Base-by-base conservation (phyloP, 2,797 vertebrate species). In the Synanceia verrucosa region DNA sequence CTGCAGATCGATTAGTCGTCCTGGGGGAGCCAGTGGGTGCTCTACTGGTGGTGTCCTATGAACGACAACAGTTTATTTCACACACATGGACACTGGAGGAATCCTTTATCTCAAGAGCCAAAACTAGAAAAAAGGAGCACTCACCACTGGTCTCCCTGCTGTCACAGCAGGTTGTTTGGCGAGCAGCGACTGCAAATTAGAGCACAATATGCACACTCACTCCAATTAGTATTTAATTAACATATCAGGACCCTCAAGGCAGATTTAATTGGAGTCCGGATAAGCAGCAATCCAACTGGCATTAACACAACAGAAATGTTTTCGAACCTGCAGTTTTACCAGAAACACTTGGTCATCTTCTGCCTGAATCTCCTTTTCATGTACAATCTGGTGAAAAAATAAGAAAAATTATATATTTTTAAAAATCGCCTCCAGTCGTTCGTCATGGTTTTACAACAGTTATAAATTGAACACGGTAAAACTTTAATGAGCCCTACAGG, bases 301-400 rank as follows among this genome's bases (percentile, higher is more conserved):
- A 64, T 36, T 4, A 50, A 66, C 3, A 53, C 18, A 61, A 36
- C 13, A 19, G 10, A 71, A 53, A 78, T 13, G n/a, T 71, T 82
- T 72, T 26, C 83, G 24, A 93, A 99, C 97, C 97, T 99, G 98
- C 80, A 97, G 94, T 91, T 99, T 99, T 86, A 97, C 95, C 79
- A 99, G 96, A 92, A 99, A 99, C 65, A 99, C 96, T 91, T 99
- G 98, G 86, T 99, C 98, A 79, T 99, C 98, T 93, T 99, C 98
- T 71, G 98, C 97, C 83, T 98, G 94, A 56, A 99, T 96, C 91
- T 99, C 98, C 88, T 99, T 99, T 91, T 99, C 98, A 41, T 99
- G 97, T 59, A 99, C 98, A 94, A 99, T 97, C 98, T 99, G 90
- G 44, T 91, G 93, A 70, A 29, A 61, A n/a, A 18, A 19, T 19